Percentiles rank a stretch among this genome's conserved stretches.
These are phyloP conservation scores for Zapornia atra DNA, from an alignment of 2,113 vertebrate species.

Conservation along the genomic window DNA sequence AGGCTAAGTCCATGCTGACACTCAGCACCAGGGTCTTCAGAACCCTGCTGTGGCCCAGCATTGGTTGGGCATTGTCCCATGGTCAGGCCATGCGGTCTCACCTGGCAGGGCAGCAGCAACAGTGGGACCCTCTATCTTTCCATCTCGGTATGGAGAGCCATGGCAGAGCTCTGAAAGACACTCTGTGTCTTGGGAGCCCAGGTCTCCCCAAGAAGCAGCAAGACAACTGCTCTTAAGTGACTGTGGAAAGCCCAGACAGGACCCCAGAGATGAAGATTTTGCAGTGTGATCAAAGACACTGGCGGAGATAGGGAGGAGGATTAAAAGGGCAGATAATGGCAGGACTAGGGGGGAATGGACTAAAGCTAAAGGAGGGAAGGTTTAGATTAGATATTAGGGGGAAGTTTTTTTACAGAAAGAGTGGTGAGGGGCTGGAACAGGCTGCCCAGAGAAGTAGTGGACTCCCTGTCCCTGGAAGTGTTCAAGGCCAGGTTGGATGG, in stretches of 20 bases:
- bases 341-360: too few species aligned
- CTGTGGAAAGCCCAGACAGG: neutral
- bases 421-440: too few species aligned
- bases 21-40: too few species aligned
- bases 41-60: neutral
- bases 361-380: too few species aligned
- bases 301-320: neutral
- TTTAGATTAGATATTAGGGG: too few species aligned
- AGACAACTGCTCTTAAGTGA: neutral
- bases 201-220: neutral
- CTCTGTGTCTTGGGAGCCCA: neutral
- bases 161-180: accelerated
- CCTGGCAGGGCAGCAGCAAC: neutral
- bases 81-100: neutral
- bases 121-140: neutral
- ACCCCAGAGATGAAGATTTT: constrained; percentile 24
- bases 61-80: accelerated
- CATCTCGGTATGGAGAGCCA: accelerated
- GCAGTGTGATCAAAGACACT: constrained; percentile 37
- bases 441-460: too few species aligned
- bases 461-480: too few species aligned
- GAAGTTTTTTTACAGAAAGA: too few species aligned
- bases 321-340: too few species aligned
- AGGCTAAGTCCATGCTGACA: accelerated
- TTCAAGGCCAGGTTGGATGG: too few species aligned